Evolutionary conservation across 2,888 invertebrate species (phyloP).

Genomic region (Acanthosoma haemorrhoidale): DNA sequence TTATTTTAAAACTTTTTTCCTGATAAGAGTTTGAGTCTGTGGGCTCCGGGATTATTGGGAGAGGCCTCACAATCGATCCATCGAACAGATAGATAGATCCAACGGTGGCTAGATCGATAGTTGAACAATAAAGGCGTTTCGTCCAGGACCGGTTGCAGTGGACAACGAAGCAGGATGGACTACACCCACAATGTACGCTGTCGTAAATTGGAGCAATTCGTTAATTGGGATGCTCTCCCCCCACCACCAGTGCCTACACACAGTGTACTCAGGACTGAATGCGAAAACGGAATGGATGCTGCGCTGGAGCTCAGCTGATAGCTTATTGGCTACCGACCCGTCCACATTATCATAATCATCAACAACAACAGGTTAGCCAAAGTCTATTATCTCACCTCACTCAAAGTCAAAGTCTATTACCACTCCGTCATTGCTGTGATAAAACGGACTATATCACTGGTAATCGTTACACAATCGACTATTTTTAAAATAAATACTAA

Average conservation of each 20-base stretch:
- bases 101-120: not conserved
- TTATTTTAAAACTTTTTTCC: too few species aligned
- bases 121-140: not conserved
- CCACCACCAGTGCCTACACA: not conserved
- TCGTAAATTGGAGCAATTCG: slow-evolving; percentile 18
- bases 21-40: too few species aligned
- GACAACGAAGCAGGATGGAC: not conserved
- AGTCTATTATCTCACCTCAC: too few species aligned
- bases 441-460: too few species aligned
- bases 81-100: not conserved
- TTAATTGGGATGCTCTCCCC: slow-evolving; percentile 11
- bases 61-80: not conserved
- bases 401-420: too few species aligned
- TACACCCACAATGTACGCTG: slow-evolving; percentile 17
- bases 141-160: not conserved
- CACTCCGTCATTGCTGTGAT: too few species aligned
- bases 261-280: not conserved
- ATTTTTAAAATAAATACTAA: too few species aligned
- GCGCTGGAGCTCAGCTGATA: not conserved
- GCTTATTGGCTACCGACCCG: not conserved
- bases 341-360: too few species aligned
- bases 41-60: not conserved
- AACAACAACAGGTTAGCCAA: not conserved
- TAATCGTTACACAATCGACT: too few species aligned
- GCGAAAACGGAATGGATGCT: slow-evolving; percentile 13